A percentile compares a stretch with the other conserved stretches of the same genome.
phyloP scores from a whole-genome alignment of 2,797 vertebrate species.

The Sebastes hopkinsi region DNA sequence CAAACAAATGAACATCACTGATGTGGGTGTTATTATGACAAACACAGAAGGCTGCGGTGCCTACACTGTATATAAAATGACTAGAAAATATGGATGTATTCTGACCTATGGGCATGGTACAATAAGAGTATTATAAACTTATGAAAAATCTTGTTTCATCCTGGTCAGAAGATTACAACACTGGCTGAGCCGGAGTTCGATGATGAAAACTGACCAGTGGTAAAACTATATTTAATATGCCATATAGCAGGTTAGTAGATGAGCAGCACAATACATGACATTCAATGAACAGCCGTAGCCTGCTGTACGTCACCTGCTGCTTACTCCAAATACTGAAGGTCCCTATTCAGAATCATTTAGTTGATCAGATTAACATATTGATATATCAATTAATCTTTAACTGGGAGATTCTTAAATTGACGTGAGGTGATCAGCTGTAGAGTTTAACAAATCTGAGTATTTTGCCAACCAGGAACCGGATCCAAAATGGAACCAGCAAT shows the following conservation, averaged over 20 bases:
- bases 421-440: background rate
- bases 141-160: background rate
- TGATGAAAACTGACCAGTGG: background rate
- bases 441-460: background rate
- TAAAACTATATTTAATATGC: background rate
- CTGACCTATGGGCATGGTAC: background rate
- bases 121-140: background rate
- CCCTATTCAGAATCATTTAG: background rate
- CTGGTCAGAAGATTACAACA: background rate
- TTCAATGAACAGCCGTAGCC: background rate
- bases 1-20: slow-evolving; percentile 10
- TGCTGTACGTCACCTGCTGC: background rate
- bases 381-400: background rate
- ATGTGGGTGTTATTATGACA: background rate
- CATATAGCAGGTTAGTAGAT: background rate
- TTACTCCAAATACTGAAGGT: background rate
- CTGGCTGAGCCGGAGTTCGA: background rate
- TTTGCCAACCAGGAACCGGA: background rate
- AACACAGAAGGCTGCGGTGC: background rate
- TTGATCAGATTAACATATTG: background rate
- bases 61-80: background rate
- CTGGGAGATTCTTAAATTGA: background rate
- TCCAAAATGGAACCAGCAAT: background rate
- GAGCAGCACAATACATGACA: background rate
- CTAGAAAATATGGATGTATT: background rate